phyloP scores from a whole-genome alignment of 2,797 vertebrate species.

The Dipus sagitta region DNA sequence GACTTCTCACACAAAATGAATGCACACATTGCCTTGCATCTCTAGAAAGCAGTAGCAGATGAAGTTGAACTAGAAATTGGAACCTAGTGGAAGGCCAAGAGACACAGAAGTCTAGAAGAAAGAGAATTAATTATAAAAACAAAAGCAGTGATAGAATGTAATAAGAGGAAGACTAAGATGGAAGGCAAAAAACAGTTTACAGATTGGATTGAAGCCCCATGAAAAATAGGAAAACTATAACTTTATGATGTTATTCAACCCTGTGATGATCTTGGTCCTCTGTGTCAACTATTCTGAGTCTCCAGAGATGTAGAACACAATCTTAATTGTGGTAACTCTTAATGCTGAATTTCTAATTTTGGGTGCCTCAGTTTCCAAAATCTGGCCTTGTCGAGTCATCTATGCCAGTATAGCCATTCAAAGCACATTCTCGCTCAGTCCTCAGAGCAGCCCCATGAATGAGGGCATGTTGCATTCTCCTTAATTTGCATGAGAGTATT shows the following conservation, averaged over 20 bases:
- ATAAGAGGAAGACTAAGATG: not conserved
- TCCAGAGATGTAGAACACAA: not conserved
- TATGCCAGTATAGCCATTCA: not conserved
- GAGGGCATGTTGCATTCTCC: not conserved
- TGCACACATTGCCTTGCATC: not conserved
- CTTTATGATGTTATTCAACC: not conserved
- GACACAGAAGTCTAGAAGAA: not conserved
- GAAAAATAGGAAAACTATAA: not conserved
- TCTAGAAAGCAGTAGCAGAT: slow-evolving; percentile 38
- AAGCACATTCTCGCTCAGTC: not conserved
- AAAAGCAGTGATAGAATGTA: not conserved
- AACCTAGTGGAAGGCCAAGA: slow-evolving; percentile 24
- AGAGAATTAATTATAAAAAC: not conserved
- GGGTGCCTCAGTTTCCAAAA: not conserved
- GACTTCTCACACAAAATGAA: slow-evolving; percentile 43
- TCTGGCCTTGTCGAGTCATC: not conserved
- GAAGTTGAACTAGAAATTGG: slow-evolving; percentile 38
- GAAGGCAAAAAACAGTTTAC: not conserved
- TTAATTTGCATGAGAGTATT: not conserved
- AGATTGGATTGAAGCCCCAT: not conserved
- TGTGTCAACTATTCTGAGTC: not conserved
- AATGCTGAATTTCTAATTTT: not conserved
- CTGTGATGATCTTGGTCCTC: not conserved
- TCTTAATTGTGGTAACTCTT: not conserved
- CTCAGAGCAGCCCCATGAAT: too few species aligned